Evolutionary conservation across 2,888 invertebrate genomes (phyloP).

Genomic region (Mamestra brassicae): DNA sequence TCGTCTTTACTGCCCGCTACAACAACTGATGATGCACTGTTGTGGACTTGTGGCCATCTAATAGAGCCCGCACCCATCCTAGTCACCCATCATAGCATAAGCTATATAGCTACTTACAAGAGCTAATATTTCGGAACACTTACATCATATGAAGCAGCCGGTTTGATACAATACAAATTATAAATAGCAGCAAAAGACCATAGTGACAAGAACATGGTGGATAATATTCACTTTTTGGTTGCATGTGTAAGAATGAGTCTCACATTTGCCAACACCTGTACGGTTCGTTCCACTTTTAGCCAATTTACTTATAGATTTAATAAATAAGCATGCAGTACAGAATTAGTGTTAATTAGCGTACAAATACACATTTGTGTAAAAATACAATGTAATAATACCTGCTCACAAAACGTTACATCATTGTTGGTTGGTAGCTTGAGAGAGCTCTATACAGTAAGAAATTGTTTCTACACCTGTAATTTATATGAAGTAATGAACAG

Average conservation of each 20-base stretch:
- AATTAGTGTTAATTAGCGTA: slow-evolving; percentile 60
- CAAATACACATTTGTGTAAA: slow-evolving; percentile 3
- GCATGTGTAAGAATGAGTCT: not conserved
- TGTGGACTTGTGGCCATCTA: not conserved
- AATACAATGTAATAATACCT: not conserved
- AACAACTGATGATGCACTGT: not conserved
- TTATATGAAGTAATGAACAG: not conserved
- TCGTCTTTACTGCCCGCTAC: too few relatives aligned
- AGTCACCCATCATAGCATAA: too few relatives aligned
- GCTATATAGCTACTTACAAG: not conserved
- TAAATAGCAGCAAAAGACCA: slow-evolving; percentile 12
- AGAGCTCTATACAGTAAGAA: not conserved
- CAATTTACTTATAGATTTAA: slow-evolving; percentile 9
- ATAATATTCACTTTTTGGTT: slow-evolving; percentile 6
- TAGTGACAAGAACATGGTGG: slow-evolving; percentile 25
- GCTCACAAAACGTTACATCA: not conserved
- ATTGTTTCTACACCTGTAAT: not conserved
- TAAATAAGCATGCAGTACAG: slow-evolving; percentile 40
- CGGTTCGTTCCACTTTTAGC: slow-evolving; percentile 1
- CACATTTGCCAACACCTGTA: not conserved
- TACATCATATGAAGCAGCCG: slow-evolving; percentile 27
- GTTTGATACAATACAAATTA: slow-evolving; percentile 29
- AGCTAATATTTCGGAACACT: slow-evolving; percentile 18
- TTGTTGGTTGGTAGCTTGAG: not conserved
- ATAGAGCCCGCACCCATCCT: not conserved